A percentile compares a stretch with the other conserved stretches of the same genome.
Conservation (phyloP, 2,797 vertebrate species). For the Acanthornis magna region DNA sequence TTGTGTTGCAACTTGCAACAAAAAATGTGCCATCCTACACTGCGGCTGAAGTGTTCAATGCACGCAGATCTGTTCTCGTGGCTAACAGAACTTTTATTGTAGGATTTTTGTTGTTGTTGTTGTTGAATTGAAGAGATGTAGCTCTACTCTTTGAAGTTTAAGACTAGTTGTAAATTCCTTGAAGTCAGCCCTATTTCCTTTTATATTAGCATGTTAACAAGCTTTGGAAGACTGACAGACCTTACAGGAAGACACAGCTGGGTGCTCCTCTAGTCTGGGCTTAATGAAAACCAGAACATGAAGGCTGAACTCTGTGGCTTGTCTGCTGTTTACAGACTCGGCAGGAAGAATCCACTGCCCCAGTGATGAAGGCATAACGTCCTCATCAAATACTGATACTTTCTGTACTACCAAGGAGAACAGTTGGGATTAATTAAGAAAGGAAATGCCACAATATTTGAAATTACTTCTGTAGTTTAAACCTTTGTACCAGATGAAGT, state of each 20-base stretch:
- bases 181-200: constrained; percentile 79
- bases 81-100: constrained; percentile 34
- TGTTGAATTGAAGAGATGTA: constrained; percentile 40
- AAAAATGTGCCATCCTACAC: background rate
- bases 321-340: constrained; percentile 73
- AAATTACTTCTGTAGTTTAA: constrained; percentile 72
- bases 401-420: constrained; percentile 58
- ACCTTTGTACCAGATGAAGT: constrained; percentile 73
- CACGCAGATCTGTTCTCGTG: background rate
- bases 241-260: constrained; percentile 80
- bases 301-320: constrained; percentile 46
- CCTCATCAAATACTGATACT: constrained; percentile 63
- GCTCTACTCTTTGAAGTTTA: constrained; percentile 81
- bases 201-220: constrained; percentile 84
- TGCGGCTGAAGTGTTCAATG: background rate
- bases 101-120: constrained; percentile 34
- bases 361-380: constrained; percentile 61
- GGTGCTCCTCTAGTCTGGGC: constrained; percentile 72
- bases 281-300: constrained; percentile 79
- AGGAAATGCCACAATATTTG: constrained; percentile 77
- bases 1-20: constrained; percentile 37
- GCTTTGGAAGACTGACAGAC: constrained; percentile 78
- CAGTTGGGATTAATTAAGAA: constrained; percentile 81
- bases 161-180: constrained; percentile 82
- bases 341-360: constrained; percentile 72